Evolutionary conservation across 1,140 invertebrate species (phyloP).

Genomic region (Rhagoletis zephyria): DNA sequence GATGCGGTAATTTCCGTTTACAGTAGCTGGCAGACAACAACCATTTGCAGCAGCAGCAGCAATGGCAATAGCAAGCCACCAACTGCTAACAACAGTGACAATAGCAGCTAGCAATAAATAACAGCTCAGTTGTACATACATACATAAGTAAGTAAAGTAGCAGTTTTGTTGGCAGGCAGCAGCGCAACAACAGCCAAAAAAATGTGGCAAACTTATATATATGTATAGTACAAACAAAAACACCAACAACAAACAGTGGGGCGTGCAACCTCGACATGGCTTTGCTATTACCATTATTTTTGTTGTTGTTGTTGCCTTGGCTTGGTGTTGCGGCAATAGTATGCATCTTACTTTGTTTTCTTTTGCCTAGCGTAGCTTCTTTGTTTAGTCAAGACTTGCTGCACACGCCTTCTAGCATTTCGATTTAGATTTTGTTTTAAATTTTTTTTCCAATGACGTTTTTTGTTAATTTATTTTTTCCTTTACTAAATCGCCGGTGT

Average conservation of each 20-base stretch:
- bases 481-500: not conserved
- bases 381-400: conserved; percentile 26
- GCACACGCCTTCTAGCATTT: conserved; percentile 12
- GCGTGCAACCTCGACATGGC: conserved; percentile 28
- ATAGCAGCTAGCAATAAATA: not conserved
- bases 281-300: conserved; percentile 15
- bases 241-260: not conserved
- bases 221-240: not conserved
- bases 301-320: conserved; percentile 12
- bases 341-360: not conserved
- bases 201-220: not conserved
- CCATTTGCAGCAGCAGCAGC: not conserved
- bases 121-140: not conserved
- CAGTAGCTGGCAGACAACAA: conserved; percentile 44
- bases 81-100: not conserved
- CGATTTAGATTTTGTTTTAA: not conserved
- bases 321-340: conserved; percentile 18
- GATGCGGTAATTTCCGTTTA: conserved; percentile 41
- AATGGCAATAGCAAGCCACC: not conserved
- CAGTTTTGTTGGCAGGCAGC: not conserved
- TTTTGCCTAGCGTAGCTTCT: not conserved
- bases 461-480: not conserved
- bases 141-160: conserved; percentile 25
- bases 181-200: not conserved
- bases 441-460: not conserved